These are phyloP conservation scores for Furcula furcula DNA, from an alignment of 2,888 invertebrate species.

Conservation along the genomic window DNA sequence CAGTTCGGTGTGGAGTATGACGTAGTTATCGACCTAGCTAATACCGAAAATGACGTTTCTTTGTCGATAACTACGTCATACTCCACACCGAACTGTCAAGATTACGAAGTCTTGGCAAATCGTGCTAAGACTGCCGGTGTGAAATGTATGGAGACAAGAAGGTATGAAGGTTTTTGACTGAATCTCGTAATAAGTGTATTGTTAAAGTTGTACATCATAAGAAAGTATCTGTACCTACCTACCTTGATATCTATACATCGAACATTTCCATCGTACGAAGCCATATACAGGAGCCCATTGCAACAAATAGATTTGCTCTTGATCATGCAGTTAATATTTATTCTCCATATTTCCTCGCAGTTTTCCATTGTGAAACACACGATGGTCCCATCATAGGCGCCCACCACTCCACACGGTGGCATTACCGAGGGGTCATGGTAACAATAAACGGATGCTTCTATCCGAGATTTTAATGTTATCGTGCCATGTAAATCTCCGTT, in stretches of 20 bases:
- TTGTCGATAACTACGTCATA: too few species aligned
- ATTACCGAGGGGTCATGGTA: slow-evolving; percentile 34
- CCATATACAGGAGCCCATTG: slow-evolving; percentile 80
- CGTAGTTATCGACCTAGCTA: too few species aligned
- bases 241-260: slow-evolving; percentile 75
- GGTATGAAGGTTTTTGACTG: too few species aligned
- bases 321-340: slow-evolving; percentile 82
- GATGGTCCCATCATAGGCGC: slow-evolving; percentile 88
- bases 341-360: slow-evolving; percentile 83
- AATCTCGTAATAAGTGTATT: too few species aligned
- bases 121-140: too few species aligned
- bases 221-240: too few species aligned
- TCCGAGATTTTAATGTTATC: slow-evolving; percentile 83
- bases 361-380: slow-evolving; percentile 83
- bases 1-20: too few species aligned
- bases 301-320: slow-evolving; percentile 80
- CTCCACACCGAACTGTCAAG: too few species aligned
- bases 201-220: too few species aligned
- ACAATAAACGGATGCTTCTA: slow-evolving; percentile 85
- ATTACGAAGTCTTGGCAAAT: too few species aligned
- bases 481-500: slow-evolving; percentile 76
- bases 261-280: slow-evolving; percentile 86
- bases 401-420: slow-evolving; percentile 82
- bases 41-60: too few species aligned
- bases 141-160: too few species aligned